Evolutionary conservation across 2,797 vertebrate species (phyloP).

Genomic region (Acanthis flammea): DNA sequence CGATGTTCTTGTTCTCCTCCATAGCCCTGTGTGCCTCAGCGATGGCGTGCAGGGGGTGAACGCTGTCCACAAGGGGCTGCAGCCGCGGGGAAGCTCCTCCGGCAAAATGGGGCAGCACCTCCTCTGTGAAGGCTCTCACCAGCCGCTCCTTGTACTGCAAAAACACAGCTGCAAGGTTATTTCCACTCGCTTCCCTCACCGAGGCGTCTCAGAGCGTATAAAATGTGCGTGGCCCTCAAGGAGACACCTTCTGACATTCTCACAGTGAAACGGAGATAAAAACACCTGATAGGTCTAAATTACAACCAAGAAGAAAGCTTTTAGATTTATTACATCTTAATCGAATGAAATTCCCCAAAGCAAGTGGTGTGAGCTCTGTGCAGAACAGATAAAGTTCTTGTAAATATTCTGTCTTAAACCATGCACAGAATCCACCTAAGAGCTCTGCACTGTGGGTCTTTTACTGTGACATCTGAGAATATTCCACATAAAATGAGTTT

Average conservation of each 20-base stretch:
- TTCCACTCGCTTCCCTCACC: not conserved
- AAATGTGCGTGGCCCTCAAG: not conserved
- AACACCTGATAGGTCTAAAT: not conserved
- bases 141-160: slow-evolving; percentile 83
- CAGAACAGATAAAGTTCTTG: not conserved
- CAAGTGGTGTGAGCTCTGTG: not conserved
- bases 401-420: not conserved
- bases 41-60: slow-evolving; percentile 74
- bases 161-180: not conserved
- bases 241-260: not conserved
- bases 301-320: not conserved
- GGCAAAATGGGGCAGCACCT: slow-evolving; percentile 77
- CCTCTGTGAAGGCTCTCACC: slow-evolving; percentile 76
- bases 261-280: not conserved
- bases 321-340: not conserved
- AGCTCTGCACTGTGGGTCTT: not conserved
- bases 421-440: not conserved
- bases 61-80: slow-evolving; percentile 77
- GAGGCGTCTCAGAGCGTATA: not conserved
- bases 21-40: slow-evolving; percentile 80
- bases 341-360: not conserved
- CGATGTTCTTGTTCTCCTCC: slow-evolving; percentile 83
- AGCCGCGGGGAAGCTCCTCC: slow-evolving; percentile 46
- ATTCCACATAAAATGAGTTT: not conserved
- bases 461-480: not conserved